A percentile compares a stretch with the other conserved stretches of the same genome.
Evolutionary conservation across 2,888 invertebrate genomes (phyloP).

Genomic region (Pandemis cinnamomeana): DNA sequence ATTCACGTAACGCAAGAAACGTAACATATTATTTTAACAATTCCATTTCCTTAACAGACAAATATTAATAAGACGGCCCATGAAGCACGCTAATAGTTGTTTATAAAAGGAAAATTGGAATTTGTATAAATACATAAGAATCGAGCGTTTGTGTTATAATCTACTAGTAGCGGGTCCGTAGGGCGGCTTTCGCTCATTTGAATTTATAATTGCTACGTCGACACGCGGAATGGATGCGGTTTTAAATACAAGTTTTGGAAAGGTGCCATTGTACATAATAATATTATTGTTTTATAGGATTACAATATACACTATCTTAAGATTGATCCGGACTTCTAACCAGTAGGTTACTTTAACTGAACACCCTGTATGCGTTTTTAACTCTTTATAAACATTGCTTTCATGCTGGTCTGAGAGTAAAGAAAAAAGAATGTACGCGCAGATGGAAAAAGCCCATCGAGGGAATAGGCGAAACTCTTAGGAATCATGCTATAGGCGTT

Average conservation of each 20-base stretch:
- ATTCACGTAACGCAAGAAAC: neutral
- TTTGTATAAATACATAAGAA: conserved; percentile 29
- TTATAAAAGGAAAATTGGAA: conserved; percentile 10
- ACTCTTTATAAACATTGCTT: no score
- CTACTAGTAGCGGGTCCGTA: neutral
- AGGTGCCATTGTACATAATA: neutral
- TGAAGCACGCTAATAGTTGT: neutral
- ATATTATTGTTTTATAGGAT: neutral
- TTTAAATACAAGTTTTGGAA: neutral
- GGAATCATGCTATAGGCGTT: no score
- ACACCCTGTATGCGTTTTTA: no score
- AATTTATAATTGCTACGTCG: conserved; percentile 11
- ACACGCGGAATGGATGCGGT: neutral
- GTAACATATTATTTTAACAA: neutral
- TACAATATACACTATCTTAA: no score
- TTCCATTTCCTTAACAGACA: conserved; percentile 1
- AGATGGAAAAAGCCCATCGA: no score
- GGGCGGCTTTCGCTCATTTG: conserved; percentile 21
- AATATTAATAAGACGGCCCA: neutral
- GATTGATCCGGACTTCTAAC: no score
- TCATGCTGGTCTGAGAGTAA: no score
- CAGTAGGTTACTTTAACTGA: no score
- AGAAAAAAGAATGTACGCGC: no score
- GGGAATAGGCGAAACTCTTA: no score
- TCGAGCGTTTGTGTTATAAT: neutral